Evolutionary conservation across 2,113 vertebrate genomes (phyloP), one percentile per base, ranked within the genome.

Genomic region (Chamaetylas fuelleborni): DNA sequence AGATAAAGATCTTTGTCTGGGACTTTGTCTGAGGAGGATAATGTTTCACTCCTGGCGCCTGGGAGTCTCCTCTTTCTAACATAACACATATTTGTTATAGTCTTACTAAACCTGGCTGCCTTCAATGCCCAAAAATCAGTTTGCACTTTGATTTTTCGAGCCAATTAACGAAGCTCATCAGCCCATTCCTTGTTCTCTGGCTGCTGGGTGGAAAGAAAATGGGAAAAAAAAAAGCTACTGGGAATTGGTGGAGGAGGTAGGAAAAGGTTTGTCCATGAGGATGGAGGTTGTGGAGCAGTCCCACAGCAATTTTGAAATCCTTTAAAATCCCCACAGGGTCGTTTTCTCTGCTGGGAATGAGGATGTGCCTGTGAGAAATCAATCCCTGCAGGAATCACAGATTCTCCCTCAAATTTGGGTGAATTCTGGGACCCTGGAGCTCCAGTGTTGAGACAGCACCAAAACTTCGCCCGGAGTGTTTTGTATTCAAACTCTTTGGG

Each of bases 1-100:
- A 95, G 96, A 97, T 97, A 97, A 97, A 96, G 95, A 97, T 97
- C 96, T 97, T 95, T 81, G 95, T 97, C 96, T 97, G 94, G 95
- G 96, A 97, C 82, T 96, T 96, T 95, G 96, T 97, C 96, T 97
- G 96, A 95, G 94, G 96, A 95, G 94, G 95, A 97, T 96, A 96
- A 97, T 96, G 94, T 97, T 97, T 97, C 96, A 95, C 93, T 97
- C 76, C 95, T 96, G 96, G 96, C 93, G 95, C 95, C 96, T 95
- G 76, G 42, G 77, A 93, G 95, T 97, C 96, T 97, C 95, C 94
- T 88, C 93, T 95, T 94, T 93, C 82, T 45, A 96, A 89, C 93
- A 93, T 83, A 96, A 96, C 95, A 96, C 95, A 94, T 97, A 95
- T 95, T 97, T 97, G 93, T 97, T 95, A 53, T 67, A 90, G 51